A percentile compares a stretch with the other conserved stretches of the same genome.
Conservation (phyloP, 2,113 vertebrate species). For the Emydura subglobosa region DNA sequence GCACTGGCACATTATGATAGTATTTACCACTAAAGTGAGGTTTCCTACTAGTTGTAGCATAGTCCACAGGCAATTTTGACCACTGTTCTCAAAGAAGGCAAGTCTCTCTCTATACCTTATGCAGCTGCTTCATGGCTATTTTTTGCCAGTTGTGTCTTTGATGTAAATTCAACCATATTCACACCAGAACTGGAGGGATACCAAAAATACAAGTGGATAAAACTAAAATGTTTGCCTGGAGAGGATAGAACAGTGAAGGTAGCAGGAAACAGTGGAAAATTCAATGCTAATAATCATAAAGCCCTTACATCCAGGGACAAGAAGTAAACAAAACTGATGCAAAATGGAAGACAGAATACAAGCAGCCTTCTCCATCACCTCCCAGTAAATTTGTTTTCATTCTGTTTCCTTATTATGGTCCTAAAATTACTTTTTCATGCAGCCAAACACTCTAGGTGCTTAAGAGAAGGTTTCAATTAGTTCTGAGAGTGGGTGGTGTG, state of each 20-base stretch:
- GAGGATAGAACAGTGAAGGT: not conserved
- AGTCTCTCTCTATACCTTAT: not conserved
- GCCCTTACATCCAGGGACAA: not conserved
- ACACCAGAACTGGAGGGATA: not conserved
- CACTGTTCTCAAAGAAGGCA: not conserved
- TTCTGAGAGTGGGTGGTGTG: not conserved
- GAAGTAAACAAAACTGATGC: not conserved
- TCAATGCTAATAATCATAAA: not conserved
- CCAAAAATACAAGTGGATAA: not conserved
- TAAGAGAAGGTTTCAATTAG: not conserved
- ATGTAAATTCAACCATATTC: not conserved
- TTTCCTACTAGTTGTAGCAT: not conserved
- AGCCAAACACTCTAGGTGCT: not conserved
- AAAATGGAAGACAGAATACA: not conserved
- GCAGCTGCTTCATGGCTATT: not conserved
- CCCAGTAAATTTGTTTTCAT: not conserved
- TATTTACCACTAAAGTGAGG: not conserved
- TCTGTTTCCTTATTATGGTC: not conserved
- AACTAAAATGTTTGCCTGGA: not conserved
- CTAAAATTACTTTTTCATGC: not conserved
- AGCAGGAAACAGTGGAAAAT: not conserved
- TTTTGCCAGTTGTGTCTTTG: not conserved
- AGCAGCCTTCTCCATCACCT: not conserved
- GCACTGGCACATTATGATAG: not conserved
- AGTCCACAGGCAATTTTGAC: not conserved